These are phyloP conservation scores for Prolemur simus DNA, from an alignment of 2,113 vertebrate genomes.

Conservation along the genomic window DNA sequence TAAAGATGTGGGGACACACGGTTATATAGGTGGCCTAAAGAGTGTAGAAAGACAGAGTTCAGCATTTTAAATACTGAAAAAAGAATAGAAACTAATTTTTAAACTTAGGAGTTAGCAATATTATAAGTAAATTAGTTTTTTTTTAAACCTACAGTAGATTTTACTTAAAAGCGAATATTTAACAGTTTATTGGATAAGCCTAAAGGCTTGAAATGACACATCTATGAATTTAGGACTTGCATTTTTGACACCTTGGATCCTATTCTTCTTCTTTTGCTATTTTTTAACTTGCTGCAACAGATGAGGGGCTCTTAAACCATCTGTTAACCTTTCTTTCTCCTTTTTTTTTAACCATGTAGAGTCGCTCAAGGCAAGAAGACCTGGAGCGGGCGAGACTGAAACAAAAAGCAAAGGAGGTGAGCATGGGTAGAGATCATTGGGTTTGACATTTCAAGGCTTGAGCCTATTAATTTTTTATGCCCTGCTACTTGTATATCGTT, in stretches of 20 bases:
- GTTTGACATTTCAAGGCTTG: conserved; percentile 96
- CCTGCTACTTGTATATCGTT: conserved; percentile 95
- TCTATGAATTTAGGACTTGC: conserved; percentile 86
- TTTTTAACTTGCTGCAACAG: conserved; percentile 91
- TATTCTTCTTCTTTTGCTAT: conserved; percentile 87
- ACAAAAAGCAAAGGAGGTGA: conserved; percentile 98
- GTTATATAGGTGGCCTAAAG: not conserved
- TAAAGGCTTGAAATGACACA: conserved; percentile 84
- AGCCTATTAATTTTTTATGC: conserved; percentile 97
- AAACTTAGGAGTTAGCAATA: conserved; percentile 62
- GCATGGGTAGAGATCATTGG: conserved; percentile 93
- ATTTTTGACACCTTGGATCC: conserved; percentile 90
- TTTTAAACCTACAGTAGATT: conserved; percentile 77
- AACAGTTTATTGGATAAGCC: conserved; percentile 88
- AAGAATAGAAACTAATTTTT: conserved; percentile 55
- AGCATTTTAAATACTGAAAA: not conserved
- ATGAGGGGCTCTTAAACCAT: conserved; percentile 92
- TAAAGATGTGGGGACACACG: not conserved
- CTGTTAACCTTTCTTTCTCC: conserved; percentile 91
- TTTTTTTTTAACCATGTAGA: conserved; percentile 85
- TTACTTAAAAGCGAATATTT: conserved; percentile 89
- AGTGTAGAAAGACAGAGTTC: not conserved
- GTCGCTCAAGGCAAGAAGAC: conserved; percentile 96
- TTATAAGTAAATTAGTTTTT: conserved; percentile 62
- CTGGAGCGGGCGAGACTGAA: conserved; percentile 94